Evolutionary conservation across 2,113 vertebrate species (phyloP).

Genomic region (Syngnathoides biaculeatus): DNA sequence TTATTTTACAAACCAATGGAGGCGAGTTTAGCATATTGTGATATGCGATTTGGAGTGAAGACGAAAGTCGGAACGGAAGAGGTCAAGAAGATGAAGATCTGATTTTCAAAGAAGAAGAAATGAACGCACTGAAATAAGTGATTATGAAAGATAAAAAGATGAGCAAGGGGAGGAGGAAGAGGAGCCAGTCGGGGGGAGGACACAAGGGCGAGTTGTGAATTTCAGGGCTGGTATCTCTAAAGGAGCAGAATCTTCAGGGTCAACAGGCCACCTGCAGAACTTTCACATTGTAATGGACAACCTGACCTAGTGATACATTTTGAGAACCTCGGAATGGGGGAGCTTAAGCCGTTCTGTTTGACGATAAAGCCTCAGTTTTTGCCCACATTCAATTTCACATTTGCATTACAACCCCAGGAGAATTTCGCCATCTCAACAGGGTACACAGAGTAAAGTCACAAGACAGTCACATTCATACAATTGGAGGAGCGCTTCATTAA

Average conservation of each 20-base stretch:
- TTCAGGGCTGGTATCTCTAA: conserved; percentile 55
- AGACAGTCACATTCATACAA: not conserved
- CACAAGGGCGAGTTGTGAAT: conserved; percentile 40
- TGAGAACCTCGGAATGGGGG: not conserved
- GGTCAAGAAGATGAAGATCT: not conserved
- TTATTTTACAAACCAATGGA: not conserved
- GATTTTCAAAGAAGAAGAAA: not conserved
- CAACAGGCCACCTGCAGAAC: conserved; percentile 27
- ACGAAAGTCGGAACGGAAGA: not conserved
- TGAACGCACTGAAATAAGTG: not conserved
- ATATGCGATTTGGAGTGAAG: no score
- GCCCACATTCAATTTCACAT: not conserved
- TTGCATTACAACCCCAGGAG: conserved; percentile 7
- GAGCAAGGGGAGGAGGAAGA: not conserved
- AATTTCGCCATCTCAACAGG: not conserved
- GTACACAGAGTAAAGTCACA: not conserved
- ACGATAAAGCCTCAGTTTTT: conserved; percentile 1
- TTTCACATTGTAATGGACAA: conserved; percentile 41
- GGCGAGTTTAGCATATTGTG: not conserved
- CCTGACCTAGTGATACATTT: conserved; percentile 15
- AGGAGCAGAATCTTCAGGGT: conserved; percentile 52
- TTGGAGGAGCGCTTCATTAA: not conserved
- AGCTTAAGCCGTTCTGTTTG: conserved; percentile 14
- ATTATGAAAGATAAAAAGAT: conserved; percentile 8
- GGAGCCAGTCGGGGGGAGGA: conserved; percentile 4